These are phyloP conservation scores for Montipora capricornis DNA, from an alignment of 64 coral and sea anemone species.

Conservation along the genomic window DNA sequence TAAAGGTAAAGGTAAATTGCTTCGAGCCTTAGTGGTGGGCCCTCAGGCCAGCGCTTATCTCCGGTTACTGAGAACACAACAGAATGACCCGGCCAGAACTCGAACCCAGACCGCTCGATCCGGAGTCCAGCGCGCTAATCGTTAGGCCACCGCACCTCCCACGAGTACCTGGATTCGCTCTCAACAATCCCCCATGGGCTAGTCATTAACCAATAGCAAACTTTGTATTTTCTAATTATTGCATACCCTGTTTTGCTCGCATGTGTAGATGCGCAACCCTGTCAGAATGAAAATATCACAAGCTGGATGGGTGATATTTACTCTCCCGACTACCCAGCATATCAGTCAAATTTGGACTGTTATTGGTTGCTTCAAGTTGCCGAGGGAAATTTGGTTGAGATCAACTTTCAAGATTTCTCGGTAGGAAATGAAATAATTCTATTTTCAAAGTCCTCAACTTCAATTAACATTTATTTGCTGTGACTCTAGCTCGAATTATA, in stretches of 20 bases:
- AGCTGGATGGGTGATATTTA: neutral
- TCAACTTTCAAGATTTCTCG: conserved; percentile 14
- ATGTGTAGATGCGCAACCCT: neutral
- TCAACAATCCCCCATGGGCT: too few relatives aligned
- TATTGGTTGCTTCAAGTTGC: conserved; percentile 51
- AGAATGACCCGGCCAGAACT: too few relatives aligned
- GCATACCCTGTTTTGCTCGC: neutral
- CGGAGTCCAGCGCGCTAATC: too few relatives aligned
- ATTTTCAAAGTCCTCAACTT: neutral
- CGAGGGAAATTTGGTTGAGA: conserved; percentile 30
- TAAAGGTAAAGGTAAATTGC: too few relatives aligned
- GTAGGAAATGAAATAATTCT: neutral
- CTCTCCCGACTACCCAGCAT: neutral
- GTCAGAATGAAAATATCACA: neutral
- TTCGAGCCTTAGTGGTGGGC: too few relatives aligned
- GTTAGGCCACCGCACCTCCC: too few relatives aligned
- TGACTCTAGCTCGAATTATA: neutral
- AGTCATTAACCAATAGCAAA: too few relatives aligned
- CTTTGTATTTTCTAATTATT: too few relatives aligned
- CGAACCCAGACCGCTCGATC: too few relatives aligned
- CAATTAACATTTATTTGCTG: neutral
- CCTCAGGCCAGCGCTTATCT: too few relatives aligned
- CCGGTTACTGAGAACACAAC: too few relatives aligned
- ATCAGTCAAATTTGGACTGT: conserved; percentile 39
- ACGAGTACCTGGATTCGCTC: too few relatives aligned